phyloP scores from a whole-genome alignment of 2,888 invertebrate species.

The Margaritifera margaritifera region DNA sequence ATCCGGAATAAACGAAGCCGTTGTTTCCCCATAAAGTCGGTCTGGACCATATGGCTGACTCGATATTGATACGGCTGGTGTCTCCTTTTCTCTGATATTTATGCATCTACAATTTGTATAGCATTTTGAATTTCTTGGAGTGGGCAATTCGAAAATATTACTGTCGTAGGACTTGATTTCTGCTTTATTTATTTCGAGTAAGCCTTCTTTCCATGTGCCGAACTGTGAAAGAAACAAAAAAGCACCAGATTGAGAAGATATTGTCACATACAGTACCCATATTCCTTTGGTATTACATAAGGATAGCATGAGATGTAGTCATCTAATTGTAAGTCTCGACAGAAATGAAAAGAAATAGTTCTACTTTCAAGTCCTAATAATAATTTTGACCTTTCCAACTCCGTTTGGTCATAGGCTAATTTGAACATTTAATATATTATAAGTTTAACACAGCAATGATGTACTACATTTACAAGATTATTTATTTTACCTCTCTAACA shows the following conservation, averaged over 20 bases:
- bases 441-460: too few relatives aligned
- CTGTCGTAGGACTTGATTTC: conserved; percentile 36
- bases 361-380: too few relatives aligned
- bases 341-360: too few relatives aligned
- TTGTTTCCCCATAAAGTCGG: conserved; percentile 32
- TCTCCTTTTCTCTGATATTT: conserved; percentile 24
- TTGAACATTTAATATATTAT: too few relatives aligned
- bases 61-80: conserved; percentile 1
- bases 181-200: conserved; percentile 22
- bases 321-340: too few relatives aligned
- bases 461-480: too few relatives aligned
- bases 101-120: conserved; percentile 39
- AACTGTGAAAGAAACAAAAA: conserved; percentile 34
- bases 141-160: conserved; percentile 19
- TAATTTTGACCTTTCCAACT: too few relatives aligned
- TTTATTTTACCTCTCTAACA: too few relatives aligned
- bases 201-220: conserved; percentile 40
- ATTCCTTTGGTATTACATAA: too few relatives aligned
- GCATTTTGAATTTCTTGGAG: conserved; percentile 27
- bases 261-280: too few relatives aligned
- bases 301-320: too few relatives aligned
- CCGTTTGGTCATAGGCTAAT: too few relatives aligned
- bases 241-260: neutral
- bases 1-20: conserved; percentile 49
- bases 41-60: conserved; percentile 16